These are phyloP conservation scores for Rallus crepitans DNA, from an alignment of 2,797 vertebrate species.

Conservation along the genomic window DNA sequence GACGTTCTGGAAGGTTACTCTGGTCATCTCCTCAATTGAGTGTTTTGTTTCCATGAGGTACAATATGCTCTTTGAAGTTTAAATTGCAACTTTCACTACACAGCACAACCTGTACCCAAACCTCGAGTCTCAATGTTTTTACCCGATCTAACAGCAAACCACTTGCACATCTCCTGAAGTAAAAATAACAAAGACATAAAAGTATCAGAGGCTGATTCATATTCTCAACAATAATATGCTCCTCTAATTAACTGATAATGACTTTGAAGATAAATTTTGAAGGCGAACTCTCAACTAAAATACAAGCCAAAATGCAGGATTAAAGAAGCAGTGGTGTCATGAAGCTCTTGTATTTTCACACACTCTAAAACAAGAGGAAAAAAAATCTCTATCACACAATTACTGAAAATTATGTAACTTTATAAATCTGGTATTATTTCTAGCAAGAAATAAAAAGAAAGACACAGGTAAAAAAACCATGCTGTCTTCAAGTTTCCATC, in stretches of 20 bases:
- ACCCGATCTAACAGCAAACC: constrained; percentile 12
- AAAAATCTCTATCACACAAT: neutral
- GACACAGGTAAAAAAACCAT: neutral
- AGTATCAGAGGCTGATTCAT: constrained; percentile 24
- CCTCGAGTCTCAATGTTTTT: neutral
- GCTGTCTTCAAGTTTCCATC: neutral
- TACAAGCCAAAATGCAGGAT: neutral
- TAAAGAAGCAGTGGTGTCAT: neutral
- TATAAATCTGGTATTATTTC: neutral
- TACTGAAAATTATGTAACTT: neutral
- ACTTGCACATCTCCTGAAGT: constrained; percentile 3
- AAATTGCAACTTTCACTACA: neutral
- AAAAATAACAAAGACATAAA: constrained; percentile 56
- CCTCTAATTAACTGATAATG: constrained; percentile 1
- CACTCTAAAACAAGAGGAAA: neutral
- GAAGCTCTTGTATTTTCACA: neutral
- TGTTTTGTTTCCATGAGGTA: neutral
- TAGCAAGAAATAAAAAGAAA: neutral
- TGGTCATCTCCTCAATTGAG: neutral
- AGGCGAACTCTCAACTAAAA: neutral
- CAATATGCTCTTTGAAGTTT: constrained; percentile 47
- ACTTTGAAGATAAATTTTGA: neutral
- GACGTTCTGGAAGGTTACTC: neutral
- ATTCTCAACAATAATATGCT: neutral
- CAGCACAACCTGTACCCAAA: constrained; percentile 17